These are phyloP conservation scores for Siniperca undulata DNA, from an alignment of 2,797 vertebrate genomes.

Conservation along the genomic window DNA sequence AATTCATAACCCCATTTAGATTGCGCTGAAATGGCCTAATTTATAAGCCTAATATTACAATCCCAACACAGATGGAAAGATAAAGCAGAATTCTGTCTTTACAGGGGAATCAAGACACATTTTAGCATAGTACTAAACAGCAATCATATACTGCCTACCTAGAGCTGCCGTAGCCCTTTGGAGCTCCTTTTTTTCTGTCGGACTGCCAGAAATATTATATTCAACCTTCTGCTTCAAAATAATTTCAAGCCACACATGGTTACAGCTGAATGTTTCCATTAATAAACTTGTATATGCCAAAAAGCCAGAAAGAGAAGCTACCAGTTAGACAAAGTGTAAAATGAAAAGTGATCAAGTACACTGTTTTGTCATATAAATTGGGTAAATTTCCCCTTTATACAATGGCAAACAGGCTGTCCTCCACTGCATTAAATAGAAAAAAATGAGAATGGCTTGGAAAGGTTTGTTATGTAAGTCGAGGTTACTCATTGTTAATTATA, in stretches of 20 bases:
- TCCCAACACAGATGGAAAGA: constrained; percentile 67
- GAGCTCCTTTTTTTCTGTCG: constrained; percentile 32
- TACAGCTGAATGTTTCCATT: constrained; percentile 22
- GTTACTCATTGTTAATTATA: constrained; percentile 44
- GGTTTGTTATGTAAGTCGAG: constrained; percentile 32
- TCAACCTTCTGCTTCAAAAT: constrained; percentile 25
- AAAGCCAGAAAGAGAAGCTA: constrained; percentile 11
- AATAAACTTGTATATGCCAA: neutral
- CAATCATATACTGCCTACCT: constrained; percentile 54
- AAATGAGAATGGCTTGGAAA: constrained; percentile 1
- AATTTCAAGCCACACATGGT: constrained; percentile 35
- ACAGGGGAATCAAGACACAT: constrained; percentile 49
- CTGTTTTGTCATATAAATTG: constrained; percentile 16
- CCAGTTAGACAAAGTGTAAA: constrained; percentile 2
- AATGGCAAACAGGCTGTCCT: neutral
- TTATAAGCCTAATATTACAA: constrained; percentile 62
- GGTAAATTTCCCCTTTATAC: neutral
- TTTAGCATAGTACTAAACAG: constrained; percentile 65
- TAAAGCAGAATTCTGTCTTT: constrained; percentile 53
- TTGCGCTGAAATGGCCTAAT: constrained; percentile 67
- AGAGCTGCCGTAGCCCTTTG: constrained; percentile 23
- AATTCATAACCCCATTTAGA: constrained; percentile 73
- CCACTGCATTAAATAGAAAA: constrained; percentile 3
- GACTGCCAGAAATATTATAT: constrained; percentile 49
- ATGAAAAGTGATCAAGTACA: constrained; percentile 7